A percentile compares a stretch with the other conserved stretches of the same genome.
phyloP scores from a whole-genome alignment of 2,113 vertebrate genomes.

The Lophius piscatorius region DNA sequence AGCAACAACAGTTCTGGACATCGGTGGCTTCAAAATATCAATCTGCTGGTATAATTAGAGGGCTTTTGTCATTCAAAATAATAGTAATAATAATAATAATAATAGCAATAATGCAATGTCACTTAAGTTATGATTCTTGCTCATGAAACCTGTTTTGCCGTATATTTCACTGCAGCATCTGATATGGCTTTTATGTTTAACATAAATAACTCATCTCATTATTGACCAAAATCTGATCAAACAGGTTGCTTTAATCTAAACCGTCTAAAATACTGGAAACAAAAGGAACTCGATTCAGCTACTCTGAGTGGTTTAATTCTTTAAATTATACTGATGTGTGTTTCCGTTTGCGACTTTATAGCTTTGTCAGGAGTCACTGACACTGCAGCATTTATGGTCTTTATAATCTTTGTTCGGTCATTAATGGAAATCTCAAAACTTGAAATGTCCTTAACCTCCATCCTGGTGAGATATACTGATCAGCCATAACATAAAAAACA shows the following conservation, averaged over 20 bases:
- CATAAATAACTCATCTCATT: constrained; percentile 47
- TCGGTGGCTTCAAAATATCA: neutral
- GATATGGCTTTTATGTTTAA: constrained; percentile 49
- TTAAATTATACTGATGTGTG: too few species aligned
- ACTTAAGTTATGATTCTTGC: constrained; percentile 1
- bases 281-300: neutral
- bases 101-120: neutral
- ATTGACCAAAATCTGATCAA: constrained; percentile 46
- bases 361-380: too few species aligned
- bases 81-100: constrained; percentile 9
- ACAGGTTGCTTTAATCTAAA: neutral
- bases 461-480: too few species aligned
- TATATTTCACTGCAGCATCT: constrained; percentile 17
- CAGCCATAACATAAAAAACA: too few species aligned
- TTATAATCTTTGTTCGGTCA: too few species aligned
- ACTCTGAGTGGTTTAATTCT: neutral
- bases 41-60: constrained; percentile 30
- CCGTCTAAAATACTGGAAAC: constrained; percentile 23
- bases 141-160: too few species aligned
- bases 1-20: constrained; percentile 19
- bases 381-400: too few species aligned
- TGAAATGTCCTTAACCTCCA: too few species aligned
- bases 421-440: too few species aligned
- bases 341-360: too few species aligned
- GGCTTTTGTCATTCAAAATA: neutral